A percentile compares a stretch with the other conserved stretches of the same genome.
Conservation (phyloP, 2,888 invertebrate species). For the Folsomia manolachei region DNA sequence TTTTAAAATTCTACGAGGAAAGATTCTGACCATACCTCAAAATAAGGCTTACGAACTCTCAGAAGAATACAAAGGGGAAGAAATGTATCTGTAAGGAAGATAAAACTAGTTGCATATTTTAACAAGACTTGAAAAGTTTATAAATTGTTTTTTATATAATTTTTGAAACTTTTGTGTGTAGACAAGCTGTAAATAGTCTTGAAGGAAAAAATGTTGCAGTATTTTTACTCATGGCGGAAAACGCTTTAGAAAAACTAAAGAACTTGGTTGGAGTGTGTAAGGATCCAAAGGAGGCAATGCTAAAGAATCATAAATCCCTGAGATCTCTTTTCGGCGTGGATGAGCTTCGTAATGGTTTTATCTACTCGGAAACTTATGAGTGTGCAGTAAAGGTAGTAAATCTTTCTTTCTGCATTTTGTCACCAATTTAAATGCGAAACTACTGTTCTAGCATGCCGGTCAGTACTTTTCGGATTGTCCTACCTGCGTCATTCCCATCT, state of each 20-base stretch:
- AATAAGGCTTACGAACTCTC: constrained; percentile 24
- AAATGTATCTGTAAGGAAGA: constrained; percentile 33
- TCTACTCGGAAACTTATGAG: constrained; percentile 31
- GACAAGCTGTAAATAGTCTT: constrained; percentile 10
- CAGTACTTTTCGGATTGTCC: constrained; percentile 39
- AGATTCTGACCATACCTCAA: constrained; percentile 28
- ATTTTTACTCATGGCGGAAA: constrained; percentile 38
- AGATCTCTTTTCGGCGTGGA: constrained; percentile 32
- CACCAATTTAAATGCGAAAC: background rate
- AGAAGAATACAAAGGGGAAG: constrained; percentile 27
- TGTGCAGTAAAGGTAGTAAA: constrained; percentile 25
- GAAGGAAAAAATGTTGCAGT: constrained; percentile 23
- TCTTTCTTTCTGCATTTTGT: background rate
- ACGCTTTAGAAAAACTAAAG: constrained; percentile 35
- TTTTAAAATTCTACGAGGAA: constrained; percentile 34
- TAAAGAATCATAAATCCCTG: constrained; percentile 33
- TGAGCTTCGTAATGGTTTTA: constrained; percentile 33
- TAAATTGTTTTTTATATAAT: too few relatives aligned
- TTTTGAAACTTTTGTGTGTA: background rate
- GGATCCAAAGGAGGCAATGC: constrained; percentile 33
- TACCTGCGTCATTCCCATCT: constrained; percentile 26
- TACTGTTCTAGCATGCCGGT: constrained; percentile 28
- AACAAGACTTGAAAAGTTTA: background rate
- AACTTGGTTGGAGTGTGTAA: constrained; percentile 34
- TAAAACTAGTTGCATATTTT: background rate